These are phyloP conservation scores for Crepidodera aurea DNA, from an alignment of 2,888 invertebrate genomes.

Conservation along the genomic window DNA sequence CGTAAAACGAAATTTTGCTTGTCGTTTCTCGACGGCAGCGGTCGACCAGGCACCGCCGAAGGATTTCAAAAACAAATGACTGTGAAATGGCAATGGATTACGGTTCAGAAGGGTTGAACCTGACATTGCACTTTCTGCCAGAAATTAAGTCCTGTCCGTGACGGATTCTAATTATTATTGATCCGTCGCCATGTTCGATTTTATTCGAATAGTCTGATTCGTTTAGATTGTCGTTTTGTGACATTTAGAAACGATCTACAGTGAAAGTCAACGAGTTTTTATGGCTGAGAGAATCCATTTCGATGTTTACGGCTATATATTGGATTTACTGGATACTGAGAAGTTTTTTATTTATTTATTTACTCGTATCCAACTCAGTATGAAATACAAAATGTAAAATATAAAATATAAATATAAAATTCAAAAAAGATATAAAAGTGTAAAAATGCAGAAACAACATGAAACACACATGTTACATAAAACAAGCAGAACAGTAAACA, in stretches of 20 bases:
- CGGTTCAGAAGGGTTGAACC: constrained; percentile 37
- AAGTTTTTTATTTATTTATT: background rate
- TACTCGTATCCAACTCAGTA: no score
- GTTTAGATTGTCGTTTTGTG: constrained; percentile 20
- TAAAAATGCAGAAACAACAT: no score
- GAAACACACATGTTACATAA: no score
- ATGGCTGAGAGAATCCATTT: background rate
- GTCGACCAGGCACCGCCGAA: background rate
- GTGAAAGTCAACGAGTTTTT: constrained; percentile 5
- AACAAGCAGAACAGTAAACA: no score
- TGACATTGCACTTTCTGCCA: constrained; percentile 38
- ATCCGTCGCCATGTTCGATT: constrained; percentile 34
- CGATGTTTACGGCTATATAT: constrained; percentile 1
- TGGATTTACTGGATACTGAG: background rate
- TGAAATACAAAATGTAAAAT: no score
- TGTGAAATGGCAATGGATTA: constrained; percentile 36
- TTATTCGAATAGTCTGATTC: constrained; percentile 33
- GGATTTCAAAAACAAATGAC: constrained; percentile 34
- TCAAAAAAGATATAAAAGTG: no score
- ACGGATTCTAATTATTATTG: constrained; percentile 43
- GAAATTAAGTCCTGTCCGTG: constrained; percentile 38
- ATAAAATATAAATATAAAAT: no score
- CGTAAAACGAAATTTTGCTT: no score
- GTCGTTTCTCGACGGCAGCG: no score
- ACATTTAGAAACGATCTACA: background rate